A percentile compares a stretch with the other conserved stretches of the same genome.
Conservation (phyloP, 2,797 vertebrate species). For the Hafferia zeledoni region DNA sequence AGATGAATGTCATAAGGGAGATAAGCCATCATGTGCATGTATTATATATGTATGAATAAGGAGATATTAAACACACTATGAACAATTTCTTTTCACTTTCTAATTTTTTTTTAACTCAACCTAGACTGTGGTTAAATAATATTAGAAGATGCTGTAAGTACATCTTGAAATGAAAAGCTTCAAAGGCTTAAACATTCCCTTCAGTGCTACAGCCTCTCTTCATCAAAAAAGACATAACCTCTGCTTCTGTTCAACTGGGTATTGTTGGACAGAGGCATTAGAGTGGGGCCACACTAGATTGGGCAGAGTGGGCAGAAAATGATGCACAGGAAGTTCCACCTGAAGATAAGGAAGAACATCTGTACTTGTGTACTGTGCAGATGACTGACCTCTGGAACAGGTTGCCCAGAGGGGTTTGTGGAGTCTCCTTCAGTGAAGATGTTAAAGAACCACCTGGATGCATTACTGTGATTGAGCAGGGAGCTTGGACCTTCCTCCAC, state of each 20-base stretch:
- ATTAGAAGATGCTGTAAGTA: conserved; percentile 1
- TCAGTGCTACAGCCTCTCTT: neutral
- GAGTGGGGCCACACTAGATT: neutral
- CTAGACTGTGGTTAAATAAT: neutral
- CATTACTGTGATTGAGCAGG: neutral
- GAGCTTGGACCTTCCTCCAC: neutral
- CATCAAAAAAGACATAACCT: conserved; percentile 5
- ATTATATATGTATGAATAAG: conserved; percentile 35
- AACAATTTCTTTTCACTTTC: neutral
- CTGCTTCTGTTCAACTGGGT: conserved; percentile 4
- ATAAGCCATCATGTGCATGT: conserved; percentile 39
- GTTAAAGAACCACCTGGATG: neutral
- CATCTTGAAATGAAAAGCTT: neutral
- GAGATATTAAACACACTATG: conserved; percentile 18
- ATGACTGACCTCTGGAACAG: neutral
- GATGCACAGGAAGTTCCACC: neutral
- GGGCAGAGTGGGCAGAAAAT: neutral
- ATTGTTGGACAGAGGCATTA: neutral
- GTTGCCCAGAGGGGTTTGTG: neutral
- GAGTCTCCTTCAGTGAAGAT: neutral
- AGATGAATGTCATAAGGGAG: conserved; percentile 61
- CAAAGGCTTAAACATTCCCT: neutral
- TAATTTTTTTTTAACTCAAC: neutral
- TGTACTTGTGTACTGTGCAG: neutral
- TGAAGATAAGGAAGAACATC: neutral